Base-by-base conservation (phyloP, 2,113 vertebrate species). In the Nasalis larvatus region DNA sequence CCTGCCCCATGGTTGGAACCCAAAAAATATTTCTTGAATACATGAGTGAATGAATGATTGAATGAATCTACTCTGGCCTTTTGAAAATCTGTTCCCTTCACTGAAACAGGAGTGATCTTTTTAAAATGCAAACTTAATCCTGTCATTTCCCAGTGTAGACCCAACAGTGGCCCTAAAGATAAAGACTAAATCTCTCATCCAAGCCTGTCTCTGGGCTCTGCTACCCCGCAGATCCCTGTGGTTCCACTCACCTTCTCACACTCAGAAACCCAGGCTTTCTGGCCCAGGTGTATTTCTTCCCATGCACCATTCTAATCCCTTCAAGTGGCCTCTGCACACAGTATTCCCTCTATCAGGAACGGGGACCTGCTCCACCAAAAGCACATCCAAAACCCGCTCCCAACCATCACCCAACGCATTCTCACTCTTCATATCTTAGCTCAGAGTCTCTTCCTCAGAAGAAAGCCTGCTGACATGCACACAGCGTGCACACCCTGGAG, bases 181-280 rank as follows among this genome's bases (percentile, higher is more conserved):
- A 13, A 20, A 81, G 10, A 40, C 23, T 27, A 13, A n/a, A 17
- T 40, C 25, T 66, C 47, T 88, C 16, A 6, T 23, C 20, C 21
- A 27, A 47, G n/a, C 35, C 76, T 45, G 0, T 4, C 1, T 8
- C 0, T 6, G 4, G 40, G 20, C 23, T 60, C 20, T 30, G 10
- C 52, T 3, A n/a, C 27, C 27, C 11, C 4, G 3, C 8, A 2
- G 23, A 6, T 60, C 14, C 35, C 56, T 66, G 7, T 3, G 11
- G n/a, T 10, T 68, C n/a, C 40, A 21, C 42, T 42, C 12, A 82
- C 78, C 11, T 56, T 66, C 21, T 27, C 8, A 18, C 9, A 14
- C 35, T 40, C 37, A 77, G 76, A 66, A 85, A 11, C 25, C 2
- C 45, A 47, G 9, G 18, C 18, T 82, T 20, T 40, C 40, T 17